Conservation (phyloP, 2,797 vertebrate genomes). For the Eurystomus glaucurus region DNA sequence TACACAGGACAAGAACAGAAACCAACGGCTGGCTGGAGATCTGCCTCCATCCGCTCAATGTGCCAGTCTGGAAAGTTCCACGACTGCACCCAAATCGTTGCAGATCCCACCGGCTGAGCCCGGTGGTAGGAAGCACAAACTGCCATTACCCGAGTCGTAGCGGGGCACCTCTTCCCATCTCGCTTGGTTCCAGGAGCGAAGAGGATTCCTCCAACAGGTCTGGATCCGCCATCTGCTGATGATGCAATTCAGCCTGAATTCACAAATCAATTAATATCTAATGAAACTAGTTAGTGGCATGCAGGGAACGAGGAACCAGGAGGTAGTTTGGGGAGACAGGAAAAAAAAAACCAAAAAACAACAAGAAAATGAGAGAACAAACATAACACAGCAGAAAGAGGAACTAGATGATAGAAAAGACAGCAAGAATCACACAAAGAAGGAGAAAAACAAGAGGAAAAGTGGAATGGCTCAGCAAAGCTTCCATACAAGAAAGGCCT, state of each 20-base stretch:
- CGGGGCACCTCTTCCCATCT: constrained; percentile 88
- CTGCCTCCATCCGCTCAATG: neutral
- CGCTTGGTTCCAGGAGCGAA: constrained; percentile 91
- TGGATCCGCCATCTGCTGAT: constrained; percentile 99
- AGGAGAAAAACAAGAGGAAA: constrained; percentile 62
- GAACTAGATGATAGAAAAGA: constrained; percentile 19
- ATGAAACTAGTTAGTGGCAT: constrained; percentile 91
- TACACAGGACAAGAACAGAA: neutral
- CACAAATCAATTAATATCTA: constrained; percentile 91
- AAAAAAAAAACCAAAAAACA: neutral
- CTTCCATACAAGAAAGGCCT: constrained; percentile 33
- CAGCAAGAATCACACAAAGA: constrained; percentile 42
- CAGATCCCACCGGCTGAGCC: neutral
- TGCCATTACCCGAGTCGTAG: constrained; percentile 92
- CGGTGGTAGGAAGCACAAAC: neutral
- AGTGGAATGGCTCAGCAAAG: constrained; percentile 73
- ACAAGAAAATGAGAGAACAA: neutral
- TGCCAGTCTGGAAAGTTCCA: neutral
- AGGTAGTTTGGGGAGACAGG: constrained; percentile 68
- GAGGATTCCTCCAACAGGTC: constrained; percentile 95
- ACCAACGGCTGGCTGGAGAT: neutral
- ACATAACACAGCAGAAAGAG: constrained; percentile 18
- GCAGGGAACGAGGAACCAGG: constrained; percentile 87
- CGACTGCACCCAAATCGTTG: fast-evolving
- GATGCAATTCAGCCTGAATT: constrained; percentile 89